Evolutionary conservation across 2,888 invertebrate species (phyloP), one percentile per base, ranked within the genome.

Genomic region (Congeria kusceri): DNA sequence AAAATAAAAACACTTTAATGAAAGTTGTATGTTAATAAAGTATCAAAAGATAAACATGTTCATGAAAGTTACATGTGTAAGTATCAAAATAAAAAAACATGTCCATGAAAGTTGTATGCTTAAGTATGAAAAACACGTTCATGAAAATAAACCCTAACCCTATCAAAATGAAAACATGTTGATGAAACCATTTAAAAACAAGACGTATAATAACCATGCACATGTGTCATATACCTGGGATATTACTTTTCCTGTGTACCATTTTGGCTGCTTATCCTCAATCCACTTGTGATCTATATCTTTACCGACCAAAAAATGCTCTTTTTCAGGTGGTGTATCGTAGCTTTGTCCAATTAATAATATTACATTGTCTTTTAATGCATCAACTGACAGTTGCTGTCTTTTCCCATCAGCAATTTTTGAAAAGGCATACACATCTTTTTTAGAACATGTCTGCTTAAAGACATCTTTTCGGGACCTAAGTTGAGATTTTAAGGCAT

Each of bases 241-340:
- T 23, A 70, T 70, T 4, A 63, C 63, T 53, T n/a, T 61, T 4
- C 70, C 70, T 15, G 20, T 58, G 32, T 70, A 70, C 70, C 70
- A 70, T 28, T 63, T 62, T 53, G 62, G 15, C 23, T 63, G 25
- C 49, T 29, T 56, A 39, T 70, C 61, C 49, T 32, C 46, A 3
- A 62, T 27, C 32, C 29, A 68, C 20, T 59, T 70, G 32, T 70
- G 70, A 18, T 63, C 63, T n/a, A 70, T 70, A 18, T 29, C 32
- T 62, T 70, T 61, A 15, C 62, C 70, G 11, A 63, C 56, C n/a
- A 70, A 46, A 25, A 70, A 32, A 23, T 70, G 62, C 3, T 32
- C 2, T 18, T 49, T 20, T 9, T 70, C 62, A 28, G 70, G 70
- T 62, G 62, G 32, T 4, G 32, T 32, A 7, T 32, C 32, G 32